phyloP scores from a whole-genome alignment of 2,797 vertebrate species.

The Platalea minor region DNA sequence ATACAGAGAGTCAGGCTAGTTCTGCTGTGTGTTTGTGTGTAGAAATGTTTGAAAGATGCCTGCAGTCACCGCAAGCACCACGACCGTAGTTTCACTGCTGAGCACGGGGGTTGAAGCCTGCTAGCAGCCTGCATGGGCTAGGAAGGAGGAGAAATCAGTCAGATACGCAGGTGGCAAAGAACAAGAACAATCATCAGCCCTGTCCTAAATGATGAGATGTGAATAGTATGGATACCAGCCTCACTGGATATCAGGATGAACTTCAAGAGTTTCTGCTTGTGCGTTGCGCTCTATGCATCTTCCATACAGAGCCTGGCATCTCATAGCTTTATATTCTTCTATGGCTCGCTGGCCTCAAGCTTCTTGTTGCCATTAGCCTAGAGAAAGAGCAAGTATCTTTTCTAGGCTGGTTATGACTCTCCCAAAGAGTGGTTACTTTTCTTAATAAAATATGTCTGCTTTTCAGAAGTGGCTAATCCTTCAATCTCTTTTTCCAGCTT shows the following conservation, averaged over 20 bases:
- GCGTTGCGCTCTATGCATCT: no score
- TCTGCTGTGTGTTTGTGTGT: background rate
- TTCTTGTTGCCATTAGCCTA: background rate
- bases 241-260: background rate
- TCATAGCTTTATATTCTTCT: background rate
- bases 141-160: background rate
- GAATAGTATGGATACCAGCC: rapidly evolving
- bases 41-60: background rate
- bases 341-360: background rate
- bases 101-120: background rate
- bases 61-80: background rate
- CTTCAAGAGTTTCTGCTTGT: background rate
- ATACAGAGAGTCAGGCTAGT: background rate
- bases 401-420: background rate
- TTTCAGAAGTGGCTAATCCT: background rate
- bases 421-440: background rate
- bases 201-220: background rate
- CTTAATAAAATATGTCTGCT: background rate
- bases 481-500: background rate
- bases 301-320: background rate
- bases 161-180: background rate
- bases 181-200: background rate
- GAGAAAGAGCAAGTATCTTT: background rate
- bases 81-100: background rate
- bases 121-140: background rate